phyloP scores from a whole-genome alignment of 2,797 vertebrate genomes.

The Carapus acus region DNA sequence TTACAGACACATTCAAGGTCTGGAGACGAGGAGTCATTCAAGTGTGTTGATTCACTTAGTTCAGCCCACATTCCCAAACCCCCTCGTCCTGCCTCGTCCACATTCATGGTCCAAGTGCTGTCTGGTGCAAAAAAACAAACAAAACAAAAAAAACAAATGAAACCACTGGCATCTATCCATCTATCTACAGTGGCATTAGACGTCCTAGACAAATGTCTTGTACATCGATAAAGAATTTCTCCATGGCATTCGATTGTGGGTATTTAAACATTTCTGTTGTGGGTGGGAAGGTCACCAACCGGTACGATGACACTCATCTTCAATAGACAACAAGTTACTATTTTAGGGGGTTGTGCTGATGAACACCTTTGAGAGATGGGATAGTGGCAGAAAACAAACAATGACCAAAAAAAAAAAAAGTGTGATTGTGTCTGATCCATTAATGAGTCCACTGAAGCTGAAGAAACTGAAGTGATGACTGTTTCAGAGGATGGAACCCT shows the following conservation, averaged over 20 bases:
- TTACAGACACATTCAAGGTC: slow-evolving; percentile 33
- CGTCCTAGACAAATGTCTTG: slow-evolving; percentile 41
- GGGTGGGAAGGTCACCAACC: slow-evolving; percentile 55
- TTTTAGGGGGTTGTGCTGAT: slow-evolving; percentile 64
- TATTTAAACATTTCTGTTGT: slow-evolving; percentile 63
- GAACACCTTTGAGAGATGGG: slow-evolving; percentile 44
- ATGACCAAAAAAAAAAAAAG: slow-evolving; percentile 34
- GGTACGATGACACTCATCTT: slow-evolving; percentile 38
- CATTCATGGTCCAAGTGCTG: slow-evolving; percentile 42
- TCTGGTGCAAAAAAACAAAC: slow-evolving; percentile 36
- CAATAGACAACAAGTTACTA: slow-evolving; percentile 63
- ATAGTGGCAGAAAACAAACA: slow-evolving; percentile 27
- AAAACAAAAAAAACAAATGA: too few species aligned
- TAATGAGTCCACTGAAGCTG: slow-evolving; percentile 9
- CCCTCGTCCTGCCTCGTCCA: slow-evolving; percentile 13
- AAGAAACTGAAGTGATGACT: slow-evolving; percentile 23
- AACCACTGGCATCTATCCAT: slow-evolving; percentile 30
- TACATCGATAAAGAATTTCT: slow-evolving; percentile 51
- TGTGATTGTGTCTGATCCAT: slow-evolving; percentile 25
- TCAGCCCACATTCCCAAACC: too few species aligned
- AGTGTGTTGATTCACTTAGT: slow-evolving; percentile 14
- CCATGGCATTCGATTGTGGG: slow-evolving; percentile 56
- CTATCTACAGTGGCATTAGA: slow-evolving; percentile 22
- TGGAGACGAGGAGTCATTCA: slow-evolving; percentile 12
- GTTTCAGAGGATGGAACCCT: slow-evolving; percentile 28